phyloP scores from a whole-genome alignment of 2,113 vertebrate species.

The Oryzias javanicus region DNA sequence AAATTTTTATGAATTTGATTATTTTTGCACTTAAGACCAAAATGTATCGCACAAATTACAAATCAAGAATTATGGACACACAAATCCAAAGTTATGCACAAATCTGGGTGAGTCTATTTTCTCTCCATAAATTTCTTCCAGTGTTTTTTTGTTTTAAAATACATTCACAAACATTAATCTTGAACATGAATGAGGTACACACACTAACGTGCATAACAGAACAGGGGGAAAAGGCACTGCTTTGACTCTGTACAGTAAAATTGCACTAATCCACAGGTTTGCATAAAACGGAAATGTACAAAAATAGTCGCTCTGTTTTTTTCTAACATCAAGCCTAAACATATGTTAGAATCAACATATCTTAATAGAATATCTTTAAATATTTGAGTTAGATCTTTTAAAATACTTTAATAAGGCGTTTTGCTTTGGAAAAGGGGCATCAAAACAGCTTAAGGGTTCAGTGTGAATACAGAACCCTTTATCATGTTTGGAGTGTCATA shows the following conservation, averaged over 20 bases:
- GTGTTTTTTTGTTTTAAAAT: slow-evolving; percentile 7
- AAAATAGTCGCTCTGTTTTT: not conserved
- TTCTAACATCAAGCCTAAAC: not conserved
- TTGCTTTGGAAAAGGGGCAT: not conserved
- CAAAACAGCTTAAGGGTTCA: not conserved
- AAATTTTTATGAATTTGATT: too few relatives aligned
- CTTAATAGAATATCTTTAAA: slow-evolving; percentile 1
- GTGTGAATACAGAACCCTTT: not conserved
- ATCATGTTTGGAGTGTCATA: too few relatives aligned
- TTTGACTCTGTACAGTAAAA: not conserved
- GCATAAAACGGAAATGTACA: slow-evolving; percentile 13
- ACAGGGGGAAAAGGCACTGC: slow-evolving; percentile 39
- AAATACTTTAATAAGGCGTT: not conserved
- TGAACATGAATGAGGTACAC: slow-evolving; percentile 6
- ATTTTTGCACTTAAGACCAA: too few relatives aligned
- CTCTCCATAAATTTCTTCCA: not conserved
- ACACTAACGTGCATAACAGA: slow-evolving; percentile 21
- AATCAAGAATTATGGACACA: too few relatives aligned
- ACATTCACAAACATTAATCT: slow-evolving; percentile 17
- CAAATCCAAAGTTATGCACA: too few relatives aligned
- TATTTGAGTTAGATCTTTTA: not conserved
- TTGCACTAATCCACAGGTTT: not conserved
- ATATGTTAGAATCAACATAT: not conserved
- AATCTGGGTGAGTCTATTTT: too few relatives aligned
- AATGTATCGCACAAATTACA: too few relatives aligned